Evolutionary conservation across 2,797 vertebrate genomes (phyloP), one percentile per base, ranked within the genome.

Genomic region (Pygocentrus nattereri): DNA sequence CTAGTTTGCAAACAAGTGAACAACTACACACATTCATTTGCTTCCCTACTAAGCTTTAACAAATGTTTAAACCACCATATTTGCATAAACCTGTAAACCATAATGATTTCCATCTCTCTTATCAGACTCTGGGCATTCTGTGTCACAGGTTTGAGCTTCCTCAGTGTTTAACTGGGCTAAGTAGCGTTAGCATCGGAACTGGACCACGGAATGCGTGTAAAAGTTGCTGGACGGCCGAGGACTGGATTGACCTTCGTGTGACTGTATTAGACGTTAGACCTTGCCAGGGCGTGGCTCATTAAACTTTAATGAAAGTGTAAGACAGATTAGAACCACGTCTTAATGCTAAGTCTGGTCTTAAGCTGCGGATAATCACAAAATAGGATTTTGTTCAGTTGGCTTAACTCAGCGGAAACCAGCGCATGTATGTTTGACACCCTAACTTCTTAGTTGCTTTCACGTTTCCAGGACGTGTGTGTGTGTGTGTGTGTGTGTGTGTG

Each of bases 301-400:
- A 47, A 44, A 62, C 59, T 79, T 69, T 84, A 49, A 84, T 84
- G 76, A 74, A 73, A 61, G 71, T 80, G 52, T 62, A 73, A 71
- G 1, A 3, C 74, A 76, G 79, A 84, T 82, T 83, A 79, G 68
- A 69, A 44, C 34, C 25, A 44, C 58, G 79, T 59, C 23, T 27
- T 38, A 25, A 50, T 78, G 69, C 41, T 87, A 79, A 87, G 1
- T 68, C 68, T 76, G 50, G 21, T 70, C 75, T 78, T 79, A 65
- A 79, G 1, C 44, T 30, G 61, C 41, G 47, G 49, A 80, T 84
- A 86, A 83, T 85, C 81, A 67, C 64, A 65, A 84, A 86, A 79
- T 44, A 70, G 71, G 71, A 84, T 87, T 85, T 47, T 25, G 64
- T 75, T 1, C 31, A 6, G 11, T 27, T 67, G 69, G 5, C 27